A percentile compares a stretch with the other conserved stretches of the same genome.
These are phyloP conservation scores for Caerostris extrusa DNA, from an alignment of 1,140 invertebrate genomes.

Conservation along the genomic window DNA sequence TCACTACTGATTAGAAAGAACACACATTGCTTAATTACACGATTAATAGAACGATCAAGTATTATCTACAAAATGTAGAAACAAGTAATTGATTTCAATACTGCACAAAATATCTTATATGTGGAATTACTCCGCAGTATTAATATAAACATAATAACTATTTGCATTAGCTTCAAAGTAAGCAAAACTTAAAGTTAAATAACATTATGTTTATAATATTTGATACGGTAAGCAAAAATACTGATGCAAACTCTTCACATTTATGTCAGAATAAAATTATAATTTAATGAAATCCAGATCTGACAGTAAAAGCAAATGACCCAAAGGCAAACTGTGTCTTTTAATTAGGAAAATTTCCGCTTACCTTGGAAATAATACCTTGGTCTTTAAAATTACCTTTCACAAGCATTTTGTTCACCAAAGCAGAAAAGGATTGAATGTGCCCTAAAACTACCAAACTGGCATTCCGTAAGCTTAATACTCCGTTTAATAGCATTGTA, in stretches of 20 bases:
- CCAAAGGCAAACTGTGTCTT: not conserved
- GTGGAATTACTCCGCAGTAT: too few relatives aligned
- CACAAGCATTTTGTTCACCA: not conserved
- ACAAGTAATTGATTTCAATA: too few relatives aligned
- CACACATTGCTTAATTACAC: too few relatives aligned
- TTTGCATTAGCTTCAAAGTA: too few relatives aligned
- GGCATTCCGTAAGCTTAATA: not conserved
- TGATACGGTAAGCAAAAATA: not conserved
- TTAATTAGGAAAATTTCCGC: not conserved
- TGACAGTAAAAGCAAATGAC: slow-evolving; percentile 32
- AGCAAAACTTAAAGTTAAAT: too few relatives aligned
- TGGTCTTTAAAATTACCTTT: not conserved
- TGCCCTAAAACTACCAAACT: slow-evolving; percentile 13
- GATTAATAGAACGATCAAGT: too few relatives aligned
- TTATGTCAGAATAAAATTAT: not conserved
- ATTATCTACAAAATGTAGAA: too few relatives aligned
- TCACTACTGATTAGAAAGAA: too few relatives aligned
- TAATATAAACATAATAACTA: too few relatives aligned
- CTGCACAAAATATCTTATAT: too few relatives aligned
- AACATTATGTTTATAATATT: not conserved
- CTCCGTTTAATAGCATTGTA: slow-evolving; percentile 15
- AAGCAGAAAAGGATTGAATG: slow-evolving; percentile 21
- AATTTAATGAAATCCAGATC: not conserved
- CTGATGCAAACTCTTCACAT: not conserved
- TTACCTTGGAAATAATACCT: not conserved